A percentile compares a stretch with the other conserved stretches of the same genome.
phyloP scores from a whole-genome alignment of 2,113 vertebrate species.

The Dromiciops gliroides region DNA sequence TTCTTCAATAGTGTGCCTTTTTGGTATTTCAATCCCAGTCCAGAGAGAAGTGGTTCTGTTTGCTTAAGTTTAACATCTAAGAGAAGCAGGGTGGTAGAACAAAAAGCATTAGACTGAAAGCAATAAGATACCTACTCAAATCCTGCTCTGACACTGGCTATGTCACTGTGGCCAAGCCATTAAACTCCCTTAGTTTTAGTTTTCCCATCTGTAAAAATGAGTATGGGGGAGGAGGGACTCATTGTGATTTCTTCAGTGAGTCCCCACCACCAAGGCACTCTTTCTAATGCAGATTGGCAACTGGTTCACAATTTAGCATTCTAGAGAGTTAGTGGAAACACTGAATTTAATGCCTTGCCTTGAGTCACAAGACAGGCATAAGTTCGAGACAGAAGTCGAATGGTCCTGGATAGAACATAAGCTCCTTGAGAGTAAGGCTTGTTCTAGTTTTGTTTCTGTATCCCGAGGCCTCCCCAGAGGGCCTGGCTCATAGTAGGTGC shows the following conservation, averaged over 20 bases:
- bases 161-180: background rate
- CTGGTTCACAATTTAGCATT: too few relatives aligned
- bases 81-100: background rate
- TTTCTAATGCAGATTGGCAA: background rate
- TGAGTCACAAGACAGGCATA: background rate
- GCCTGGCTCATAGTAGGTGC: background rate
- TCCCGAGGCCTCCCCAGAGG: background rate
- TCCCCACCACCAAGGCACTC: background rate
- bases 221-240: background rate
- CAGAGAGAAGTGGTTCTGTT: constrained; percentile 43
- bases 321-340: background rate
- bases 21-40: background rate
- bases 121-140: background rate
- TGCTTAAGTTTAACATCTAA: background rate
- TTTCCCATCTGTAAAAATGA: background rate
- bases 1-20: constrained; percentile 65
- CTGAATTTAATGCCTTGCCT: background rate
- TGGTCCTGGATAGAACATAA: background rate
- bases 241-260: background rate
- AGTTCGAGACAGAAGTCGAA: background rate
- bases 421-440: background rate
- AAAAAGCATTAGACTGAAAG: background rate
- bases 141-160: background rate
- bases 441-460: background rate
- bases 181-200: background rate